Evolutionary conservation across 2,888 invertebrate genomes (phyloP).

Genomic region (Nomada ruficornis): DNA sequence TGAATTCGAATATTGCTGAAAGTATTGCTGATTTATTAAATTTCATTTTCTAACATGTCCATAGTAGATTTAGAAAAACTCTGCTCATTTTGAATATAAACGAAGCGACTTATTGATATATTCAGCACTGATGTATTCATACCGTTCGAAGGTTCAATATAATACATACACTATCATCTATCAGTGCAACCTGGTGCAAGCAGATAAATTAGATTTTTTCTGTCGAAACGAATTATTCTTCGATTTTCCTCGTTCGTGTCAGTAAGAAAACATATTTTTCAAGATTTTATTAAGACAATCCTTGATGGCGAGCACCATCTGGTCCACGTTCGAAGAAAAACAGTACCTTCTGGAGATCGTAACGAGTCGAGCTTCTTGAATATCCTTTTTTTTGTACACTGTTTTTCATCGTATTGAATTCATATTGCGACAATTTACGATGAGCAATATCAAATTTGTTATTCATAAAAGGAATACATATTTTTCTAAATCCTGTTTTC

Average conservation of each 20-base stretch:
- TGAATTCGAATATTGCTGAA: too few species aligned
- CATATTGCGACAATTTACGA: too few species aligned
- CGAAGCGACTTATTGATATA: slow-evolving; percentile 19
- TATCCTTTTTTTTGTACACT: neutral
- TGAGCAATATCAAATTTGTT: too few species aligned
- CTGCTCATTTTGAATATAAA: slow-evolving; percentile 4
- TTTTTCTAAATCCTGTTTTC: too few species aligned
- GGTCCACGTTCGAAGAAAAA: slow-evolving; percentile 34
- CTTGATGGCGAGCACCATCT: slow-evolving; percentile 35
- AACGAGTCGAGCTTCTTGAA: neutral
- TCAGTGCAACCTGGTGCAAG: neutral
- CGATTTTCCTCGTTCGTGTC: slow-evolving; percentile 12
- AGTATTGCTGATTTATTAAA: too few species aligned
- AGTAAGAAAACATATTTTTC: slow-evolving; percentile 38
- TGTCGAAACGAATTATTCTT: neutral
- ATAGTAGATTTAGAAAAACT: too few species aligned
- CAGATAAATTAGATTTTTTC: slow-evolving; percentile 37
- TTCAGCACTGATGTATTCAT: slow-evolving; percentile 21
- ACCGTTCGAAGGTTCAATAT: slow-evolving; percentile 11
- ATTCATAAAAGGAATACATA: too few species aligned
- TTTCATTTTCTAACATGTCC: too few species aligned
- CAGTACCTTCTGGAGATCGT: slow-evolving; percentile 16
- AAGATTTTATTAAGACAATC: slow-evolving; percentile 38
- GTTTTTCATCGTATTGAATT: too few species aligned
- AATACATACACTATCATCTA: slow-evolving; percentile 18